Evolutionary conservation across 2,113 vertebrate species (phyloP), one percentile per base, ranked within the genome.

Genomic region (Prionailurus bengalensis): DNA sequence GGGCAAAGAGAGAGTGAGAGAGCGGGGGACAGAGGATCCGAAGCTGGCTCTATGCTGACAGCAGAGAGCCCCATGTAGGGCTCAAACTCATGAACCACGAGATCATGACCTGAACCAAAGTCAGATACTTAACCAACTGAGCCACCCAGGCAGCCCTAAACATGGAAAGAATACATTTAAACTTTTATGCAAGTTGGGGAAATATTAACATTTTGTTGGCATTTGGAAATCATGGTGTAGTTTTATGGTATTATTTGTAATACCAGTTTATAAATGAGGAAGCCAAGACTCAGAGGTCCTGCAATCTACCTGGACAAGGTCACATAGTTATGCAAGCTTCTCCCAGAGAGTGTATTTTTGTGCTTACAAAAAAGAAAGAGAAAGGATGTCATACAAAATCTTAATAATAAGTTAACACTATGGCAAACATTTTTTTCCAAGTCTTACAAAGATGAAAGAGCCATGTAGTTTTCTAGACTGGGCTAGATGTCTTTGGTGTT

Each of bases 361-460:
- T 29, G 6, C 68, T 95, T 53, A 83, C 17, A 58, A 78, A 91
- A 63, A 92, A n/a, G 23, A 73, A 85, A 89, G 79, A 48, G 58
- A 78, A 79, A 96, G 51, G 80, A 92, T 84, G 51, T 21, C 53
- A 55, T 19, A 58, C 53, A 94, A 82, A 92, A 45, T 58, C 33
- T 82, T 89, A 65, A 83, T 78, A 81, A 79, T 68, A 88, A 90
- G n/a, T 79, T 48, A 82, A 94, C 17, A 10, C 27, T 61, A 51
- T 39, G 91, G n/a, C 63, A 74, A 86, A 83, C 15, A 5, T 4
- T 65, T 58, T 86, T 65, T 68, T 31, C 76, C 45, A 80, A 27
- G 58, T 31, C 36, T 92, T 65, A 70, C 79, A 33, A 93, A 88
- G 83, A 84, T 90, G 73, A 87, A 83, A 96, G 58, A 58, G 5